These are phyloP conservation scores for Autographa pulchrina DNA, from an alignment of 2,888 invertebrate species.

Conservation along the genomic window DNA sequence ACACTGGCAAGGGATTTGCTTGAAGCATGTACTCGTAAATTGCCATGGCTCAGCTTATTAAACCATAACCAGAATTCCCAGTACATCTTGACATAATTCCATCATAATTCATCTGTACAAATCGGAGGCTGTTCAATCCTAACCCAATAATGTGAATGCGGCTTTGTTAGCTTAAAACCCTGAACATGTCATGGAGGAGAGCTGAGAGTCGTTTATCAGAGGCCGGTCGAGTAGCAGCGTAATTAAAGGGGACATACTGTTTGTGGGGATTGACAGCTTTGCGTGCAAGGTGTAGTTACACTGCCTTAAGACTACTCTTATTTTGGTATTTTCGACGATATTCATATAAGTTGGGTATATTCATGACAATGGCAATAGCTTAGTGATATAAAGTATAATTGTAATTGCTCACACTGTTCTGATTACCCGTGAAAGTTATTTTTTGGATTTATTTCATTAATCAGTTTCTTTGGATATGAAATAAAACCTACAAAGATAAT, in stretches of 20 bases:
- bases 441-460: too few species aligned
- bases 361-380: too few species aligned
- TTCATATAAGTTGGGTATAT: too few species aligned
- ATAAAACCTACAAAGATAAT: too few species aligned
- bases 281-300: not conserved
- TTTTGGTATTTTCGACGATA: too few species aligned
- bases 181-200: conserved; percentile 80
- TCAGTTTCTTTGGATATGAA: too few species aligned
- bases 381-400: too few species aligned
- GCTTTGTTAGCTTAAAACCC: conserved; percentile 79
- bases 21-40: too few species aligned
- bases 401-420: too few species aligned
- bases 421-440: too few species aligned
- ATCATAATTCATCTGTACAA: conserved; percentile 11
- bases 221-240: conserved; percentile 81
- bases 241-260: conserved; percentile 79
- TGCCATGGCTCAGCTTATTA: too few species aligned
- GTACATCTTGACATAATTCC: conserved; percentile 1
- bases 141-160: conserved; percentile 70
- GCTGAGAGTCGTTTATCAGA: conserved; percentile 83
- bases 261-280: conserved; percentile 14
- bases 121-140: conserved; percentile 28
- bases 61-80: not conserved
- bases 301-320: not conserved
- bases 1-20: too few species aligned